Conservation (phyloP, 2,797 vertebrate genomes). For the Apodemus agrarius region DNA sequence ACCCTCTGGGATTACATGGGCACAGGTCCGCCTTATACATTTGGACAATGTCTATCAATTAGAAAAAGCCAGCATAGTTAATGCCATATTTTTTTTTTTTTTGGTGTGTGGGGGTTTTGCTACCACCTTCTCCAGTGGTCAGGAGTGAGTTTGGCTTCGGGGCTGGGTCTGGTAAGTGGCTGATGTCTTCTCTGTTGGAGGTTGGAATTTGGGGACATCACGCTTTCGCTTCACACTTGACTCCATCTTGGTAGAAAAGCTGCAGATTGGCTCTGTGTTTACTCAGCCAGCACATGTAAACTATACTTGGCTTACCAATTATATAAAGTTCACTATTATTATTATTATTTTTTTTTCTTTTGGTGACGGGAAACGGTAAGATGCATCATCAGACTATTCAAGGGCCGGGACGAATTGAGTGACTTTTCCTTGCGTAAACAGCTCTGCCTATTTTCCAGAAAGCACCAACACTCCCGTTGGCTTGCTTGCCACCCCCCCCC, state of each 20-base stretch:
- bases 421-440: conserved; percentile 20
- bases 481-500: too few relatives aligned
- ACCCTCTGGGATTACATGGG: neutral
- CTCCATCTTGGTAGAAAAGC: neutral
- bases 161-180: neutral
- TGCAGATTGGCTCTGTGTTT: conserved; percentile 31
- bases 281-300: neutral
- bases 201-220: neutral
- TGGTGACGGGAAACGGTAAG: conserved; percentile 36
- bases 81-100: neutral
- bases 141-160: neutral
- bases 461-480: neutral
- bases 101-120: too few relatives aligned
- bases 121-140: neutral
- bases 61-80: neutral
- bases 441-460: conserved; percentile 59
- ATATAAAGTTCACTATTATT: neutral
- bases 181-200: neutral
- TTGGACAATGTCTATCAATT: neutral
- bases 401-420: conserved; percentile 1
- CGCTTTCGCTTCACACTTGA: neutral
- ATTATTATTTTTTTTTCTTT: neutral
- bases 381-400: conserved; percentile 32
- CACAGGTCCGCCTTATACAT: neutral
- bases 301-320: conserved; percentile 9